A percentile compares a stretch with the other conserved stretches of the same genome.
Conservation (phyloP, 2,888 invertebrate species). For the Formica aserva region DNA sequence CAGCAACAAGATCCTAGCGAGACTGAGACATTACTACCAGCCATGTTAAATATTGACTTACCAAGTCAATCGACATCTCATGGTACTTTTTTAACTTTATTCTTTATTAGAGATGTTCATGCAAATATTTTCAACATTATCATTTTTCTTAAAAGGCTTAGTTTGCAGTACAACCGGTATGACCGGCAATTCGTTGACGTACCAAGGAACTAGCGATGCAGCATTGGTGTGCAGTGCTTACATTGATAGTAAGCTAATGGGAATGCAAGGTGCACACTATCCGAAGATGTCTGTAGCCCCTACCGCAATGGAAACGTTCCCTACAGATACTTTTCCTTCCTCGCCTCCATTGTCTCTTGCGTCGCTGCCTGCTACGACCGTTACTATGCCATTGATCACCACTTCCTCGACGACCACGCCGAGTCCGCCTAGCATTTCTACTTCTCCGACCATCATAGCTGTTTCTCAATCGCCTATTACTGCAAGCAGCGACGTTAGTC, state of each 20-base stretch:
- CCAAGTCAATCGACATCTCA: conserved; percentile 80
- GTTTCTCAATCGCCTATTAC: conserved; percentile 85
- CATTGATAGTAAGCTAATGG: conserved; percentile 80
- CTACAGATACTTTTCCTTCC: conserved; percentile 73
- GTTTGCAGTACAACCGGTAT: conserved; percentile 84
- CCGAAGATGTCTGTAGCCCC: conserved; percentile 72
- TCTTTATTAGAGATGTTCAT: neutral
- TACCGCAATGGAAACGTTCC: conserved; percentile 77
- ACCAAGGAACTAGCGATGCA: conserved; percentile 84
- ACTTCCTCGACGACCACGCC: conserved; percentile 72
- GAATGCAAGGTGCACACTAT: conserved; percentile 58
- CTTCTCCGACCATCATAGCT: conserved; percentile 74
- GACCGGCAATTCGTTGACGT: conserved; percentile 84
- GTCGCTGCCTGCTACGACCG: conserved; percentile 68
- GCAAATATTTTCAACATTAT: conserved; percentile 66
- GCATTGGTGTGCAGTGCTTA: conserved; percentile 86
- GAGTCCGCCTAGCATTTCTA: conserved; percentile 76
- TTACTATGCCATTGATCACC: conserved; percentile 69
- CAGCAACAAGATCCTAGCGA: conserved; percentile 79
- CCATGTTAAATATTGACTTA: conserved; percentile 86
- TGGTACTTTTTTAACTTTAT: conserved; percentile 68
- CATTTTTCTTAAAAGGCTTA: conserved; percentile 80
- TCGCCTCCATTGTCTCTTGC: conserved; percentile 75
- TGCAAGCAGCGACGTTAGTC: conserved; percentile 87
- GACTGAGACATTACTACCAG: conserved; percentile 84